Conservation (phyloP, 2,797 vertebrate species). For the Gallinago nigripennis region DNA sequence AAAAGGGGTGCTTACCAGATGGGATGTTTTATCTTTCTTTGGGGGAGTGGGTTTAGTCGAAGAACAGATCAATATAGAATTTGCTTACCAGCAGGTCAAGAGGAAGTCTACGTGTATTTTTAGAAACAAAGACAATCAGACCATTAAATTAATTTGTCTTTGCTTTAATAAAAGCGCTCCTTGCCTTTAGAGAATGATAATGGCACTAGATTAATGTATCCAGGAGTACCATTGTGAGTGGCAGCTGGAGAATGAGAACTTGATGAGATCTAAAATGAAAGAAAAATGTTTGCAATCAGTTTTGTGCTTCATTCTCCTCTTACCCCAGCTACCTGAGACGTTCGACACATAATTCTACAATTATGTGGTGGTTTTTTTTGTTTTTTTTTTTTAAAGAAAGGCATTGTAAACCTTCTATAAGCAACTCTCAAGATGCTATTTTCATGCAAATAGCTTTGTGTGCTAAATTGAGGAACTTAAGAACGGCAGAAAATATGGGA, state of each 20-base stretch:
- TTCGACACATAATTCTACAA: constrained; percentile 48
- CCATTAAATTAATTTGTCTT: constrained; percentile 30
- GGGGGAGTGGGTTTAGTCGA: not conserved
- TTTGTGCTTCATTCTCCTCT: constrained; percentile 19
- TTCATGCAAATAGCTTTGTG: constrained; percentile 61
- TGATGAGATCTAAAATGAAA: constrained; percentile 48
- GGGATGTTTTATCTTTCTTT: not conserved
- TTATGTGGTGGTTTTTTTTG: not conserved
- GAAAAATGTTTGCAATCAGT: constrained; percentile 65
- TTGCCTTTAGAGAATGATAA: constrained; percentile 39
- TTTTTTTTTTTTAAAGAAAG: not conserved
- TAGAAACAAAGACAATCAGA: not conserved
- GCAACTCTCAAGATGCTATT: constrained; percentile 55
- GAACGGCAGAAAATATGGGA: constrained; percentile 11
- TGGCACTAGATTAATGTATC: constrained; percentile 31
- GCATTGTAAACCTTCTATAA: constrained; percentile 25
- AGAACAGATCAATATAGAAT: not conserved
- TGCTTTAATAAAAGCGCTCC: constrained; percentile 1
- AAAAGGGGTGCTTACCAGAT: not conserved
- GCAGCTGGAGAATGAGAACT: constrained; percentile 47
- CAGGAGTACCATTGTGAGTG: constrained; percentile 24
- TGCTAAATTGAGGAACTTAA: constrained; percentile 48
- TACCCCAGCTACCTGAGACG: constrained; percentile 23
- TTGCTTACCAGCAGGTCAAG: not conserved
- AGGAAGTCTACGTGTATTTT: not conserved